These are phyloP conservation scores for Euwallacea fornicatus DNA, from an alignment of 1,140 invertebrate species.

Conservation along the genomic window DNA sequence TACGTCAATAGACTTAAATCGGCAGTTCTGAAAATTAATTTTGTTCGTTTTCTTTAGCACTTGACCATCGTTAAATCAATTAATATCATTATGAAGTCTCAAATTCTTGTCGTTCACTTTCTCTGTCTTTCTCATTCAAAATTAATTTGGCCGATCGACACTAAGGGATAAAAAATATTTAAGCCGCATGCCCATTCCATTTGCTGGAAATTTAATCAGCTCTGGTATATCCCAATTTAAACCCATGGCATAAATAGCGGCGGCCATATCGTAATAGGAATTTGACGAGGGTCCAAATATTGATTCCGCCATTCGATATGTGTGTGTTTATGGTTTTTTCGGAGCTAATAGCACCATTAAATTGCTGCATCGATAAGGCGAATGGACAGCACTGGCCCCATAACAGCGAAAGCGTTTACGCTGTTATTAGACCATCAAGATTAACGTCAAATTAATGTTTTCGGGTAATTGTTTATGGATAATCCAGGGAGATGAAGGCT, in stretches of 20 bases:
- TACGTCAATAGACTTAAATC: too few relatives aligned
- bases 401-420: slow-evolving; percentile 16
- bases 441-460: slow-evolving; percentile 22
- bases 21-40: too few relatives aligned
- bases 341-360: slow-evolving; percentile 26
- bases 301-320: slow-evolving; percentile 26
- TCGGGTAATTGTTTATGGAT: slow-evolving; percentile 19
- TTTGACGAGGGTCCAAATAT: slow-evolving; percentile 28
- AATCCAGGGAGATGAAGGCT: not conserved
- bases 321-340: slow-evolving; percentile 32
- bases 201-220: slow-evolving; percentile 22
- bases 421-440: slow-evolving; percentile 21
- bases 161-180: not conserved
- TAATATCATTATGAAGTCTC: too few relatives aligned
- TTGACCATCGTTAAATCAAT: too few relatives aligned
- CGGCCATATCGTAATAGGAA: slow-evolving; percentile 19
- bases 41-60: too few relatives aligned
- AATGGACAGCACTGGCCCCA: slow-evolving; percentile 14
- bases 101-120: too few relatives aligned
- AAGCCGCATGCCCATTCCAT: not conserved
- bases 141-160: too few relatives aligned
- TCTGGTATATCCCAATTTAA: slow-evolving; percentile 19
- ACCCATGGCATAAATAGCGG: slow-evolving; percentile 19
- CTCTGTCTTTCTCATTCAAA: too few relatives aligned
- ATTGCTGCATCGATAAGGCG: slow-evolving; percentile 24